phyloP scores from a whole-genome alignment of 2,797 vertebrate genomes.

The Natrix natrix region DNA sequence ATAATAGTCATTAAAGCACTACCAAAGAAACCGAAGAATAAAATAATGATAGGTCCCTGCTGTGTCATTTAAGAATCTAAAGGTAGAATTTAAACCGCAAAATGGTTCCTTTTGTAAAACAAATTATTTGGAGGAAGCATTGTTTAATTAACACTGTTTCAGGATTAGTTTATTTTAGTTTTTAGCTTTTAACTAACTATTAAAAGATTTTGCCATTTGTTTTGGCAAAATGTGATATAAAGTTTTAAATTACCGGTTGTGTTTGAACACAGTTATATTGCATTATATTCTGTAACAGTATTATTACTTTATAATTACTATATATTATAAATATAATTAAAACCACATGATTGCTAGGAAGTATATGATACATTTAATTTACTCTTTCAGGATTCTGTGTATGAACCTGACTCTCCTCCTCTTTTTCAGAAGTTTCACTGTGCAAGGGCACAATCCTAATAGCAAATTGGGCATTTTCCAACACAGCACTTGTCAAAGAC shows the following conservation, averaged over 20 bases:
- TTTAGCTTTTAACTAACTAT: not conserved
- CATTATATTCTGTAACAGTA: not conserved
- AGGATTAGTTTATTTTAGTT: not conserved
- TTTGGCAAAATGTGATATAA: not conserved
- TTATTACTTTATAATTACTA: not conserved
- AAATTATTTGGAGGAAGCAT: not conserved
- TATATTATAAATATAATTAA: not conserved
- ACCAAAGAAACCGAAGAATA: not conserved
- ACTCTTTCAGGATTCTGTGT: not conserved
- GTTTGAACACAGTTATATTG: not conserved
- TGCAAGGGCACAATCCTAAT: not conserved
- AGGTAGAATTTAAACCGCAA: not conserved
- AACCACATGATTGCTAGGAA: not conserved
- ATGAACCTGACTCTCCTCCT: not conserved
- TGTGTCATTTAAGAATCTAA: not conserved
- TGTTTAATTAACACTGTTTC: not conserved
- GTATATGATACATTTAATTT: not conserved
- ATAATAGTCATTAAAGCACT: not conserved
- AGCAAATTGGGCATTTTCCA: not conserved
- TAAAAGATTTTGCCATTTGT: not conserved
- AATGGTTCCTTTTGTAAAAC: not conserved
- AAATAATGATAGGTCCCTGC: not conserved
- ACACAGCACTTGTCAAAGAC: not conserved
- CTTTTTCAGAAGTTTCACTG: not conserved
- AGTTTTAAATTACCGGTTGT: not conserved